Evolutionary conservation across 2,888 invertebrate species (phyloP), one percentile per base, ranked within the genome.

Genomic region (Cerceris rybyensis): DNA sequence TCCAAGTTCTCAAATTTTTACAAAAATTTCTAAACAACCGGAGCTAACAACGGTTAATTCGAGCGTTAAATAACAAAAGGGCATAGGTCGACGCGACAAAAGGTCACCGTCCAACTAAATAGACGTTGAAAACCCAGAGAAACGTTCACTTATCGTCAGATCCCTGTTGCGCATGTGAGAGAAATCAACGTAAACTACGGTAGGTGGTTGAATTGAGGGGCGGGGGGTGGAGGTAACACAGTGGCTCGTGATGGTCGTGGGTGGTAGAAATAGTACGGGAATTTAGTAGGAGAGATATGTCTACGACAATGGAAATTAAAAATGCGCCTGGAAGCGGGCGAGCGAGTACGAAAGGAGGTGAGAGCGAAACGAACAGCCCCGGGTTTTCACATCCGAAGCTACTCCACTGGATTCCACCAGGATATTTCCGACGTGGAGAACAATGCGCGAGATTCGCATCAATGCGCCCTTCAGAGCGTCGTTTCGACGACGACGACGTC

Each of bases 261-360:
- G 76, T 67, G 82, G 75, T 66, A 61, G 74, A 16, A 58, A 65
- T 73, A 76, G 46, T 6, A 46, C 11, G 50, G 39, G 63, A 73
- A 80, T 78, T 74, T 67, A 69, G 77, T 69, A 72, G 65, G 63
- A 50, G 58, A 63, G 79, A 69, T 52, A 67, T 69, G 71, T 65
- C 69, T 75, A 77, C 82, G 84, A 85, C 87, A 87, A 87, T 88
- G 85, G 84, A 86, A 88, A 89, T 89, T 87, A 88, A 88, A 89
- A 89, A 88, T 86, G 82, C 85, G 88, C 83, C 85, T 87, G 85
- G 75, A 82, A 89, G 86, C 82, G 80, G 80, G 77, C 68, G 78
- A 83, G 76, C 72, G 54, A 58, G 54, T 42, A 73, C 63, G 81
- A 82, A 86, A 85, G 81, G 86, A 87, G 83, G 84, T 76, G 82